phyloP scores from a whole-genome alignment of 2,797 vertebrate species.

The Molothrus aeneus region DNA sequence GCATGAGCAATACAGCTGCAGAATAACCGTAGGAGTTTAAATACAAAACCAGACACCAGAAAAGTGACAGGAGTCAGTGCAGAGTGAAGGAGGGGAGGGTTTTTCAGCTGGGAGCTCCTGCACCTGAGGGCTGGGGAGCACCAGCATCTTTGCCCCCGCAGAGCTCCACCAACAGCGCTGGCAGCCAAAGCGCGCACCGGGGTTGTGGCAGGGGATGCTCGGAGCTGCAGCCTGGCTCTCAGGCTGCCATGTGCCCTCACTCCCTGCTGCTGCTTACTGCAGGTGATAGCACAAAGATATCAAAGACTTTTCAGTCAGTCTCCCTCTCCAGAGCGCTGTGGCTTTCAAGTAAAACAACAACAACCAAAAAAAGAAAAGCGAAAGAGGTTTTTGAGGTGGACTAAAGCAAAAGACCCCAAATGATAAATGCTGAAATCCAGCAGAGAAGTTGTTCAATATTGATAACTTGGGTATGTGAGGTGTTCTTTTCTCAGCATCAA shows the following conservation, averaged over 20 bases:
- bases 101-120: neutral
- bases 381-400: neutral
- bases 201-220: neutral
- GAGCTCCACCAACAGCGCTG: neutral
- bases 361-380: neutral
- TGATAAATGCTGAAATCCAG: neutral
- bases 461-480: neutral
- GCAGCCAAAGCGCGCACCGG: neutral
- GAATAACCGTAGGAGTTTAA: neutral
- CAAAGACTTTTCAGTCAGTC: neutral
- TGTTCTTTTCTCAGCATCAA: neutral
- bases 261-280: neutral
- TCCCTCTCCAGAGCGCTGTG: neutral
- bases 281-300: neutral
- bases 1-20: neutral
- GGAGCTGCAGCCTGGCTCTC: neutral
- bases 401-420: neutral
- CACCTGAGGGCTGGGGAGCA: neutral
- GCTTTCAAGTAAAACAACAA: neutral
- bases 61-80: neutral
- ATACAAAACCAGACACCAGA: neutral
- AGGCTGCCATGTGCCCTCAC: neutral
- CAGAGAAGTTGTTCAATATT: neutral
- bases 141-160: neutral
- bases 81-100: neutral